Percentiles rank a stretch among this genome's conserved stretches.
Evolutionary conservation across 1,140 invertebrate species (phyloP).

Genomic region (Heliothis virescens): DNA sequence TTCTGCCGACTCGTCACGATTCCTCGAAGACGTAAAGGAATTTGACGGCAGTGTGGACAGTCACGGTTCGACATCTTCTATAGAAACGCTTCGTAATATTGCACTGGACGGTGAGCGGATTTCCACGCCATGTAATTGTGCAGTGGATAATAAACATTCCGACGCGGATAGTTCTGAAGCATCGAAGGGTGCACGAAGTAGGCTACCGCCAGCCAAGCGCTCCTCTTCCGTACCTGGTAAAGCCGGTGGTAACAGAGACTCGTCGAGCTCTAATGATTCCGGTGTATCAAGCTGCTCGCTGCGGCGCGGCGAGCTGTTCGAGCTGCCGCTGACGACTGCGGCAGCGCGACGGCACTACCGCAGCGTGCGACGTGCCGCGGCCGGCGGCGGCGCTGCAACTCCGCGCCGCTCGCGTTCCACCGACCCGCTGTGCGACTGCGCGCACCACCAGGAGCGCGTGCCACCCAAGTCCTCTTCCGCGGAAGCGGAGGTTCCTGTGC

Average conservation of each 20-base stretch:
- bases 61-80: slow-evolving; percentile 78
- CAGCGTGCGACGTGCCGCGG: slow-evolving; percentile 55
- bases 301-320: slow-evolving; percentile 88
- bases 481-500: slow-evolving; percentile 89
- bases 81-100: slow-evolving; percentile 84
- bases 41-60: slow-evolving; percentile 81
- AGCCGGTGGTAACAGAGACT: slow-evolving; percentile 91
- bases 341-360: slow-evolving; percentile 59
- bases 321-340: slow-evolving; percentile 81
- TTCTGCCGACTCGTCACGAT: slow-evolving; percentile 90
- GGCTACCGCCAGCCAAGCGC: slow-evolving; percentile 46
- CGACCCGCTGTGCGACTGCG: slow-evolving; percentile 81
- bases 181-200: slow-evolving; percentile 62
- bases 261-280: slow-evolving; percentile 93
- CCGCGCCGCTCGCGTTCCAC: slow-evolving; percentile 90
- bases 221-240: slow-evolving; percentile 88
- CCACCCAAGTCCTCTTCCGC: slow-evolving; percentile 90
- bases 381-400: slow-evolving; percentile 87
- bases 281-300: slow-evolving; percentile 91
- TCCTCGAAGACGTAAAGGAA: slow-evolving; percentile 87
- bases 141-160: slow-evolving; percentile 66
- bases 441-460: slow-evolving; percentile 86
- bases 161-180: slow-evolving; percentile 78
- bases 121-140: slow-evolving; percentile 64
- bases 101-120: slow-evolving; percentile 56